Conservation (phyloP, 2,888 invertebrate genomes). For the Calameuta filiformis region DNA sequence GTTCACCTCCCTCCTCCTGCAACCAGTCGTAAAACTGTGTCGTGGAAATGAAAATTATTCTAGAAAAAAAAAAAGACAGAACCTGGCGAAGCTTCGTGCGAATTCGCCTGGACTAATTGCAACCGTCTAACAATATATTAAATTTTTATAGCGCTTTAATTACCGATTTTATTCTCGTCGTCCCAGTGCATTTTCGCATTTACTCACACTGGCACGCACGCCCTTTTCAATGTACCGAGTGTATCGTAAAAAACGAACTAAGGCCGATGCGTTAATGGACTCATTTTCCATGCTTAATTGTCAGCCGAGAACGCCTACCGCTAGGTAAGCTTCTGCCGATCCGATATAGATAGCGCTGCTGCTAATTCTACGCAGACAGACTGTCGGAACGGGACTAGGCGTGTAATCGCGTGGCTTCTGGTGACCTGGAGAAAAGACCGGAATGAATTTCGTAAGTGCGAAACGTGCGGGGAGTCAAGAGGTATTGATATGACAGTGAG, state of each 20-base stretch:
- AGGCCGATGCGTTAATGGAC: conserved; percentile 23
- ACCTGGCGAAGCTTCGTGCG: too few relatives aligned
- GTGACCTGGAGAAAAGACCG: too few relatives aligned
- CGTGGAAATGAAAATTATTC: not conserved
- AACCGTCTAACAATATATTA: conserved; percentile 19
- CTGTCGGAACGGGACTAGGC: too few relatives aligned
- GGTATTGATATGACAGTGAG: too few relatives aligned
- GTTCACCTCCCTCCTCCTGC: too few relatives aligned
- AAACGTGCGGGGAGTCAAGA: too few relatives aligned
- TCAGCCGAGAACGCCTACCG: not conserved
- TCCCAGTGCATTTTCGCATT: conserved; percentile 39
- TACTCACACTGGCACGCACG: conserved; percentile 23
- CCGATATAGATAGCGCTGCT: not conserved
- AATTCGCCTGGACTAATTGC: conserved; percentile 11
- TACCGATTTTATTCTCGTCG: conserved; percentile 39
- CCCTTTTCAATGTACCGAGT: conserved; percentile 7
- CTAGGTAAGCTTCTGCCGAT: not conserved
- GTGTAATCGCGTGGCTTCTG: too few relatives aligned
- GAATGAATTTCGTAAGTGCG: too few relatives aligned
- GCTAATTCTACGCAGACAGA: too few relatives aligned
- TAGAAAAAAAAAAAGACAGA: too few relatives aligned
- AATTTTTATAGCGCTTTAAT: conserved; percentile 38
- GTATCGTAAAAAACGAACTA: conserved; percentile 36
- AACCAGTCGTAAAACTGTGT: conserved; percentile 10
- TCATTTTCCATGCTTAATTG: conserved; percentile 17